A percentile compares a stretch with the other conserved stretches of the same genome.
These are phyloP conservation scores for Gorsachius magnificus DNA, from an alignment of 2,797 vertebrate genomes.

Conservation along the genomic window DNA sequence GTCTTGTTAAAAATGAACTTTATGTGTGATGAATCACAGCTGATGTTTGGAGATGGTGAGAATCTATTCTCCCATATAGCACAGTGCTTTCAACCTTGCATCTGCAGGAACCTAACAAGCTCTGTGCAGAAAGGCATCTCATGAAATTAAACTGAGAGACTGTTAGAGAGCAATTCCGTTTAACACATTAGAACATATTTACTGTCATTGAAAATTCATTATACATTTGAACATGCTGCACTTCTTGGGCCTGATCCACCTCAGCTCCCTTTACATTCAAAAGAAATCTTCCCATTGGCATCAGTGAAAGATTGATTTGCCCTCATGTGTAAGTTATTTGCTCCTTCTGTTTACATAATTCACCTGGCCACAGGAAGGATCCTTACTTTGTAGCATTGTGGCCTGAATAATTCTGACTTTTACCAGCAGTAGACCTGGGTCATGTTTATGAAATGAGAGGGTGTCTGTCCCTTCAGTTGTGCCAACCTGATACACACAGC, in stretches of 20 bases:
- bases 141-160: neutral
- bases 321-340: neutral
- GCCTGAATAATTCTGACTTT: neutral
- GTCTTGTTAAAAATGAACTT: neutral
- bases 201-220: neutral
- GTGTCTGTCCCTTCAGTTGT: neutral
- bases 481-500: neutral
- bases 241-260: neutral
- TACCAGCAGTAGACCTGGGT: neutral
- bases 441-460: neutral
- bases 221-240: neutral
- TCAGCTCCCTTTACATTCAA: neutral
- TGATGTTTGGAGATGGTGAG: neutral
- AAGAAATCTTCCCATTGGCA: neutral
- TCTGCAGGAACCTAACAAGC: neutral
- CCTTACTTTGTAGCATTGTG: neutral
- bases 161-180: neutral
- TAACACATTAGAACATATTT: neutral
- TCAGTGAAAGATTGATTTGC: neutral
- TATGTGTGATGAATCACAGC: neutral
- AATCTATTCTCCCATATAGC: neutral
- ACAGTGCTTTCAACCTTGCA: neutral
- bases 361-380: neutral
- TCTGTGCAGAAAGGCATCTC: neutral
- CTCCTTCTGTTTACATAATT: neutral